A percentile compares a stretch with the other conserved stretches of the same genome.
These are phyloP conservation scores for Semnopithecus entellus DNA, from an alignment of 2,113 vertebrate species.

Conservation along the genomic window DNA sequence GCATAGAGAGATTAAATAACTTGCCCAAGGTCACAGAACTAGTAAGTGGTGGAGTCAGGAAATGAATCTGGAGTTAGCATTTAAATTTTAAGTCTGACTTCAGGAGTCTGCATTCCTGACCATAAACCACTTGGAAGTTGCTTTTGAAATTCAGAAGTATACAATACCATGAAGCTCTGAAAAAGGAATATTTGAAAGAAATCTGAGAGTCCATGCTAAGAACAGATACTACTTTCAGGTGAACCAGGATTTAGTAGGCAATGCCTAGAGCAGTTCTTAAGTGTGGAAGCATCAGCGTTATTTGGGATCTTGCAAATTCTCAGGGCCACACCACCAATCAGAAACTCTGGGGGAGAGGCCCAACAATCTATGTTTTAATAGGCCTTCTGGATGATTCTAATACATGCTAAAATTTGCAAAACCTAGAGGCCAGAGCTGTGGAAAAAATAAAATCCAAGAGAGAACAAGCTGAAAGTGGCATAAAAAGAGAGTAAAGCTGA, in stretches of 20 bases:
- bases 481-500: slow-evolving; percentile 7
- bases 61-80: slow-evolving; percentile 15
- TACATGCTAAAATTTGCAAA: slow-evolving; percentile 40
- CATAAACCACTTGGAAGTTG: background rate
- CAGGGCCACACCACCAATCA: background rate
- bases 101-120: slow-evolving; percentile 8
- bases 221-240: slow-evolving; percentile 20
- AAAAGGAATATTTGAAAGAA: slow-evolving; percentile 43
- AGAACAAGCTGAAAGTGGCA: background rate
- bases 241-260: background rate
- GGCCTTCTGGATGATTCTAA: background rate
- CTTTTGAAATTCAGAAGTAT: slow-evolving; percentile 43
- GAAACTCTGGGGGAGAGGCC: background rate
- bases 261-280: slow-evolving; percentile 20
- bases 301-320: slow-evolving; percentile 10
- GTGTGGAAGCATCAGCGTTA: background rate
- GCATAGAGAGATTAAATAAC: background rate
- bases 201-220: background rate
- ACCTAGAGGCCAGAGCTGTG: background rate
- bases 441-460: background rate
- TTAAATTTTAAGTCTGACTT: slow-evolving; percentile 42
- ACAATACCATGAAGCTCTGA: background rate
- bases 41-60: slow-evolving; percentile 8
- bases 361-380: slow-evolving; percentile 4
- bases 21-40: background rate